Percentiles rank a stretch among this genome's conserved stretches.
These are phyloP conservation scores for Athetis lepigone DNA, from an alignment of 2,888 invertebrate genomes.

Conservation along the genomic window DNA sequence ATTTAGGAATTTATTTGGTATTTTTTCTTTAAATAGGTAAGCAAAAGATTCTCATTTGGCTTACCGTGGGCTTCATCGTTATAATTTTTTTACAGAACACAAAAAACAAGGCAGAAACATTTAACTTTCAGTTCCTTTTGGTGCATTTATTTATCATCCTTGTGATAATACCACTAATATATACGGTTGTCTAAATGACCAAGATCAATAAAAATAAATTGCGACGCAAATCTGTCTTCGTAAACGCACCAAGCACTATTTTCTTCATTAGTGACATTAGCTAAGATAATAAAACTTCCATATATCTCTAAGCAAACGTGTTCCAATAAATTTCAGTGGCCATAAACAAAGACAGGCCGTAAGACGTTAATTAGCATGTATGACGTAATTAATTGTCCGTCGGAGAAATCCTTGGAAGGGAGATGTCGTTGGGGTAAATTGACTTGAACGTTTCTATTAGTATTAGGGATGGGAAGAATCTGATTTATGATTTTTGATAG, in stretches of 20 bases:
- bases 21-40: too few relatives aligned
- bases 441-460: slow-evolving; percentile 54
- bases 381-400: slow-evolving; percentile 70
- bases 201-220: slow-evolving; percentile 24
- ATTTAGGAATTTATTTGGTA: too few relatives aligned
- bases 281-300: slow-evolving; percentile 18
- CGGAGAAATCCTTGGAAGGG: slow-evolving; percentile 43
- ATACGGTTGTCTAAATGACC: not conserved
- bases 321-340: slow-evolving; percentile 56
- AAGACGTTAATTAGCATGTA: slow-evolving; percentile 76
- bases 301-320: slow-evolving; percentile 32
- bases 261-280: slow-evolving; percentile 28
- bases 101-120: too few relatives aligned
- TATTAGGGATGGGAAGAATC: not conserved
- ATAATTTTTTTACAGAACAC: too few relatives aligned
- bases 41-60: too few relatives aligned
- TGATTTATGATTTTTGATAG: not conserved
- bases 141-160: too few relatives aligned
- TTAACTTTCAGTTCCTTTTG: too few relatives aligned
- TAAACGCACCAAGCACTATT: slow-evolving; percentile 12
- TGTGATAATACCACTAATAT: too few relatives aligned
- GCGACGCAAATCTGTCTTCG: slow-evolving; percentile 11
- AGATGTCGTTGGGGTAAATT: slow-evolving; percentile 44
- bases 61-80: too few relatives aligned
- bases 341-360: slow-evolving; percentile 61